Conservation (phyloP, 2,797 vertebrate genomes). For the Lepilemur ruficaudatus region DNA sequence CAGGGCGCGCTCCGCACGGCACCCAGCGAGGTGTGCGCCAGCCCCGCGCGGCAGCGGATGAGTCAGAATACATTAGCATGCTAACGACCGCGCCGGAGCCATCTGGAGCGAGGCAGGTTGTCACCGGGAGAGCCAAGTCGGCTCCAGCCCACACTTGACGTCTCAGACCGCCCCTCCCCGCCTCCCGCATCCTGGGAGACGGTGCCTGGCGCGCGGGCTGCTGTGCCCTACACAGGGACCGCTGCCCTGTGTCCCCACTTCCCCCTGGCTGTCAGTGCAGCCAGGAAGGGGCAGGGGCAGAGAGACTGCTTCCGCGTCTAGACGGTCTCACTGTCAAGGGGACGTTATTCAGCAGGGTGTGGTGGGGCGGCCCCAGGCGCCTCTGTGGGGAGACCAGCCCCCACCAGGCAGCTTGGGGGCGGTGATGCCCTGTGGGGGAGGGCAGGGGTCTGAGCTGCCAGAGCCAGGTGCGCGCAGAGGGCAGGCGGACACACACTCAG, state of each 20-base stretch:
- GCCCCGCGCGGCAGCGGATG: slow-evolving; percentile 74
- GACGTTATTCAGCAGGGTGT: rapidly evolving
- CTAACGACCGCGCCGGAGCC: slow-evolving; percentile 78
- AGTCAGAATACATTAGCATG: slow-evolving; percentile 86
- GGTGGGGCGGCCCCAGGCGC: too few species aligned
- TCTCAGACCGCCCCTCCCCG: slow-evolving; percentile 51
- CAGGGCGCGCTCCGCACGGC: neutral
- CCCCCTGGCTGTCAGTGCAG: too few species aligned
- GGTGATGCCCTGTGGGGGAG: neutral
- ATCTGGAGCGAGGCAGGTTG: slow-evolving; percentile 81
- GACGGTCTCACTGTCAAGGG: neutral
- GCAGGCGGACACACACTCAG: rapidly evolving
- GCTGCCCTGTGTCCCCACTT: neutral
- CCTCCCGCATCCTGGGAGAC: rapidly evolving
- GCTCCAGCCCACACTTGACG: slow-evolving; percentile 77
- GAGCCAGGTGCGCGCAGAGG: neutral
- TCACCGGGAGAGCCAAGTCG: slow-evolving; percentile 76
- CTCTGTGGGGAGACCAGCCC: rapidly evolving
- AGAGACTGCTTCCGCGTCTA: neutral
- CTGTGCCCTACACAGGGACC: neutral
- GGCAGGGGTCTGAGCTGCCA: neutral
- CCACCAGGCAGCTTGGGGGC: neutral
- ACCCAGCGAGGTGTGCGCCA: slow-evolving; percentile 56
- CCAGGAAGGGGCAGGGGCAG: neutral
- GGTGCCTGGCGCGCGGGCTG: rapidly evolving